Percentiles rank a stretch among this genome's conserved stretches.
Evolutionary conservation across 2,113 vertebrate genomes (phyloP).

Genomic region (Sebastes schlegelii): DNA sequence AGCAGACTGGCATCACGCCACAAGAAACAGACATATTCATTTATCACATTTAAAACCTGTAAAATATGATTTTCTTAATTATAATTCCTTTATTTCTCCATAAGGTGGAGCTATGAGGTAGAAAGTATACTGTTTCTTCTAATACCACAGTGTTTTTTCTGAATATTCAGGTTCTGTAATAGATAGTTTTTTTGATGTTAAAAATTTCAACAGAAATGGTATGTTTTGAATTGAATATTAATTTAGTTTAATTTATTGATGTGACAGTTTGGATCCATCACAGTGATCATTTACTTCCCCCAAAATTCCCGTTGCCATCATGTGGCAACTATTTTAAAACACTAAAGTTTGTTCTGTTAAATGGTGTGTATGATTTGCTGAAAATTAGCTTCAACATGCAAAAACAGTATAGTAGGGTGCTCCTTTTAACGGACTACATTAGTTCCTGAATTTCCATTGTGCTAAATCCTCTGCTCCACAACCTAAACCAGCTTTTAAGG

Average conservation of each 20-base stretch:
- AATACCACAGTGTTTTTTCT: neutral
- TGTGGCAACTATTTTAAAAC: too few species aligned
- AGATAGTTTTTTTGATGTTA: neutral
- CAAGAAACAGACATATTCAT: neutral
- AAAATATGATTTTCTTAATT: neutral
- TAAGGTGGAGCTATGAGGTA: neutral
- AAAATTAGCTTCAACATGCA: neutral
- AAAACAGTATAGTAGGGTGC: neutral
- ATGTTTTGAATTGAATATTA: neutral
- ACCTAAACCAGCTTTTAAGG: neutral
- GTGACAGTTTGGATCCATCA: neutral
- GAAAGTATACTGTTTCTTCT: neutral
- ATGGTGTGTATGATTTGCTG: neutral
- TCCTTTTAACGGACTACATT: neutral
- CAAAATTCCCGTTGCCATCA: neutral
- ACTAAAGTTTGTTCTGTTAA: neutral
- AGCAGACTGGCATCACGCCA: neutral
- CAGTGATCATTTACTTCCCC: neutral
- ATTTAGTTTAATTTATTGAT: neutral
- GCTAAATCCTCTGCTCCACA: neutral
- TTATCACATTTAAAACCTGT: neutral
- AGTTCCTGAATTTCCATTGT: neutral
- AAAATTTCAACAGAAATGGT: neutral
- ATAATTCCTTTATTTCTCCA: neutral
- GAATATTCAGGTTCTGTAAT: too few species aligned